These are phyloP conservation scores for Spatulosminthurus flaviceps DNA, from an alignment of 2,888 invertebrate genomes.

Conservation along the genomic window DNA sequence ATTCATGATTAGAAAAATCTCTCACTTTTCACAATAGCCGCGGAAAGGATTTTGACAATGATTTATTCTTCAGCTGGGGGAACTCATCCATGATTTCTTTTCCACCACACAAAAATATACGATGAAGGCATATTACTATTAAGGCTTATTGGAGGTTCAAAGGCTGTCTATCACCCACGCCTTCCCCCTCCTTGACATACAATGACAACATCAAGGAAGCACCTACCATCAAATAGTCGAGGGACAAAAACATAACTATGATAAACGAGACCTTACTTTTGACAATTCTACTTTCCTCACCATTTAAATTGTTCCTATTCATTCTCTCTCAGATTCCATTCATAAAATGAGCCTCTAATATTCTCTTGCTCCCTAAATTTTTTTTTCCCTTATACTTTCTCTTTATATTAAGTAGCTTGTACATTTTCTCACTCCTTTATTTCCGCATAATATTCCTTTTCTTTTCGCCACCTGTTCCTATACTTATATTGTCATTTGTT, in stretches of 20 bases:
- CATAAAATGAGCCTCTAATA: background rate
- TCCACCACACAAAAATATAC: background rate
- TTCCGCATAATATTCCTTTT: too few relatives aligned
- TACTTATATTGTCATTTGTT: too few relatives aligned
- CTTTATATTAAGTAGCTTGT: too few relatives aligned
- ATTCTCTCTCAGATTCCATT: background rate
- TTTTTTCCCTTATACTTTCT: too few relatives aligned
- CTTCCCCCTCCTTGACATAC: constrained; percentile 12
- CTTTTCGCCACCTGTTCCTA: too few relatives aligned
- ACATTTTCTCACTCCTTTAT: too few relatives aligned
- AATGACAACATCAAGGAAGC: constrained; percentile 17
- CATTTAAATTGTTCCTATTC: background rate
- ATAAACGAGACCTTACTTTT: constrained; percentile 9
- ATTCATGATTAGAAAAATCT: constrained; percentile 4
- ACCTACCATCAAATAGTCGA: constrained; percentile 1
- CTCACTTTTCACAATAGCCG: background rate
- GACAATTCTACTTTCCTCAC: background rate
- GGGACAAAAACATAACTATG: constrained; percentile 9
- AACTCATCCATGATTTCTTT: constrained; percentile 4
- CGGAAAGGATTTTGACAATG: background rate
- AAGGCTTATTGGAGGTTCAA: constrained; percentile 9
- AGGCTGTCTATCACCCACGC: constrained; percentile 12
- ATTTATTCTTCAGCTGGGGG: constrained; percentile 3
- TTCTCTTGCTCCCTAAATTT: too few relatives aligned
- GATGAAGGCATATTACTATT: constrained; percentile 14